A percentile compares a stretch with the other conserved stretches of the same genome.
phyloP scores from a whole-genome alignment of 92 coral and sea anemone genomes.

The Palythoa grandis region DNA sequence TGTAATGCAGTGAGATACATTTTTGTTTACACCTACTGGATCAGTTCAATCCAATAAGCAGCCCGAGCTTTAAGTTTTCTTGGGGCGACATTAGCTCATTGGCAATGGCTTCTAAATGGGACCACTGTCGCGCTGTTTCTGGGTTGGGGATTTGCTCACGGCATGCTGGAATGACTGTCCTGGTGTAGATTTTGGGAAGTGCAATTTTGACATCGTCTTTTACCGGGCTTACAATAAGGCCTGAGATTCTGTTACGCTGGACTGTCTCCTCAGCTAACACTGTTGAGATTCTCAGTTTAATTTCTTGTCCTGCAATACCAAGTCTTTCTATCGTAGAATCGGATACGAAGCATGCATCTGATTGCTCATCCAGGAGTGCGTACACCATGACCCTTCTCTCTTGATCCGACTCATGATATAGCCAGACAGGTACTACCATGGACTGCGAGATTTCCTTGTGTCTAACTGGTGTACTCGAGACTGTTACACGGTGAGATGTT shows the following conservation, averaged over 20 bases:
- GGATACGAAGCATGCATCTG: conserved; percentile 57
- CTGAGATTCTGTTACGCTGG: conserved; percentile 57
- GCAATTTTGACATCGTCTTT: conserved; percentile 41
- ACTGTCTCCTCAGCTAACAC: too few relatives aligned
- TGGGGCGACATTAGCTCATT: conserved; percentile 46
- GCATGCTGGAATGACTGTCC: conserved; percentile 54
- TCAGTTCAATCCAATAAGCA: conserved; percentile 54
- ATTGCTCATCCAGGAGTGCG: conserved; percentile 64
- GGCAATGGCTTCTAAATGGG: conserved; percentile 43
- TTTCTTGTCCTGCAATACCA: conserved; percentile 55
- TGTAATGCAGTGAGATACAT: conserved; percentile 12
- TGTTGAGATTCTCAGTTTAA: conserved; percentile 40
- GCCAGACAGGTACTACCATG: conserved; percentile 67
- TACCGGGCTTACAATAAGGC: conserved; percentile 39
- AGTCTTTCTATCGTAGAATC: conserved; percentile 48
- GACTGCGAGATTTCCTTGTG: conserved; percentile 34
- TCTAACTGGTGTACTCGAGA: neutral
- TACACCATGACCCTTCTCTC: conserved; percentile 49
- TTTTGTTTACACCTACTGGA: conserved; percentile 44
- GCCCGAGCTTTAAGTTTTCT: conserved; percentile 52
- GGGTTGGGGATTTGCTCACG: conserved; percentile 71
- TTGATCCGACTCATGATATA: conserved; percentile 46
- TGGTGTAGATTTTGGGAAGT: conserved; percentile 56
- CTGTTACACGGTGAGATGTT: too few relatives aligned
- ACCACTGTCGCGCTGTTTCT: conserved; percentile 50